Percentiles rank a stretch among this genome's conserved stretches.
Conservation (phyloP, 2,113 vertebrate species). For the Patagioenas fasciata region DNA sequence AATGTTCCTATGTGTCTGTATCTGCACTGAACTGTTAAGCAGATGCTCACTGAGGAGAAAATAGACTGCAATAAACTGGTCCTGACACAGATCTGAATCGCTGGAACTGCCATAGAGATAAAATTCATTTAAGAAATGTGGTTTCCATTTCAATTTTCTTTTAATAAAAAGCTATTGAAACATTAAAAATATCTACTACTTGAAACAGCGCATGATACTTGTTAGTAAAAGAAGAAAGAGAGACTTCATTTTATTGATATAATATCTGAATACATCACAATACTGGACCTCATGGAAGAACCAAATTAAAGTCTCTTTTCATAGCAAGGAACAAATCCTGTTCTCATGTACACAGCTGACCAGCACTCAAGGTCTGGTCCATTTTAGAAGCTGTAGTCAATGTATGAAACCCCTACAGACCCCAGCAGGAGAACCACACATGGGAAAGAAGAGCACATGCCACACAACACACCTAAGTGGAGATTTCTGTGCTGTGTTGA, state of each 20-base stretch:
- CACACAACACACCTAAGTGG: not conserved
- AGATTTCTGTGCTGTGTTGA: not conserved
- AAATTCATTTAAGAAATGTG: conserved; percentile 32
- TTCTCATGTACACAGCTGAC: not conserved
- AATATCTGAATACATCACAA: not conserved
- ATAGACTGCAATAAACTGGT: conserved; percentile 40
- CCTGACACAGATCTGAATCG: conserved; percentile 29
- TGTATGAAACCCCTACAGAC: not conserved
- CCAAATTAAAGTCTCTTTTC: not conserved
- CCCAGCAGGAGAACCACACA: not conserved
- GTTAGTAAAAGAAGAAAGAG: not conserved
- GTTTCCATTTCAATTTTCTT: conserved; percentile 62
- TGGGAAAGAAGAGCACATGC: not conserved
- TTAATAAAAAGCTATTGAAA: conserved; percentile 49
- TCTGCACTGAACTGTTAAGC: conserved; percentile 50
- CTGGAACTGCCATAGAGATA: conserved; percentile 23
- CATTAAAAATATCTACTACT: conserved; percentile 33
- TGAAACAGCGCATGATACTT: not conserved
- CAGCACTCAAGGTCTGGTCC: not conserved
- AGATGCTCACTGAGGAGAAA: conserved; percentile 42
- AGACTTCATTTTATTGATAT: not conserved
- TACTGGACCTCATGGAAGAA: not conserved
- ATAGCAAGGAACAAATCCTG: not conserved
- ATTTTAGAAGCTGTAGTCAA: not conserved
- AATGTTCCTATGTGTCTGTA: conserved; percentile 16